Base-by-base conservation (phyloP, 1,140 invertebrate genomes). In the Drosophila baimaii region DNA sequence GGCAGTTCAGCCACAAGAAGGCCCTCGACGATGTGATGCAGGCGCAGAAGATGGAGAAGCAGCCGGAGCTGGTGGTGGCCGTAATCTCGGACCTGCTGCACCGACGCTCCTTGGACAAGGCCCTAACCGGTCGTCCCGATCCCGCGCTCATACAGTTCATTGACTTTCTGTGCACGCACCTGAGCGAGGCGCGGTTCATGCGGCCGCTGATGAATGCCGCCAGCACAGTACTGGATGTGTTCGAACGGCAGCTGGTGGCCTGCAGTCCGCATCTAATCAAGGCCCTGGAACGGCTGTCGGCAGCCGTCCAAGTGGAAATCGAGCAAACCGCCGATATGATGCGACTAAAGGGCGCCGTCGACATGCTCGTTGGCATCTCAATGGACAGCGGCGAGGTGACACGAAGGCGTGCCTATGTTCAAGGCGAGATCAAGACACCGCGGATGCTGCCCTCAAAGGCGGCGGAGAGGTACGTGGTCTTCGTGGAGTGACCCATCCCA, bases 1-100 rank as follows among this genome's bases (percentile, higher is more conserved):
- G 96, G 70, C 96, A 95, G 92, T 98, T 97, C 92, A 94, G 96
- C 79, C 97, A 97, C 92, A 94, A 94, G 1, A 96, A 96, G 93
- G 97, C 97, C 7, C 93, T 99, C 12, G 95, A 97, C 83, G 88
- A 92, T 59, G 97, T 96, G 33, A 90, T 98, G 76, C 82, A 93
- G 31, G 93, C 93, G 29, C 94, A 94, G 80, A 92, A 95, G 12
- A 85, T 93, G 12, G 94, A 93, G 27, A 95, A 95, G 85, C 93
- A 93, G 44, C 97, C 98, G 5, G 95, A 97, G 79, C 93, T 95
- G 29, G 96, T 96, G 4, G 94, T 98, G 47, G 94, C 95, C 54
- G 92, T 98, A 5, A 93, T 98, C 70, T 96, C 97, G 91, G 98
- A 99, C 92, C 92, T 99, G 35, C 95, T 96, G 15, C 94, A 95